phyloP scores from a whole-genome alignment of 2,113 vertebrate species.

The Fregata magnificens region DNA sequence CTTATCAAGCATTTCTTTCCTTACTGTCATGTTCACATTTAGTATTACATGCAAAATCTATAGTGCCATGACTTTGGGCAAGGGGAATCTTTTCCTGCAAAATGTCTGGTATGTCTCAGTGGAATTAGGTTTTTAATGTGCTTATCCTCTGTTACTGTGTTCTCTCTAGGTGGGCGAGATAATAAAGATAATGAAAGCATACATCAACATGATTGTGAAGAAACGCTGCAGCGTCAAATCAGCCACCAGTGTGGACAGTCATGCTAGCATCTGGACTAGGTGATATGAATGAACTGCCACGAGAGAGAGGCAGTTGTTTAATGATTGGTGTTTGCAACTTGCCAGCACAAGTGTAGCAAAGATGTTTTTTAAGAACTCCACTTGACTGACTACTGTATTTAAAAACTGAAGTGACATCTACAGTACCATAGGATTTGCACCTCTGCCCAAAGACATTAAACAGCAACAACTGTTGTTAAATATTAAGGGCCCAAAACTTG shows the following conservation, averaged over 20 bases:
- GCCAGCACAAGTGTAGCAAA: constrained; percentile 68
- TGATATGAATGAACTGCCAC: constrained; percentile 51
- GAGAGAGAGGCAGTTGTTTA: not conserved
- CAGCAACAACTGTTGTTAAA: not conserved
- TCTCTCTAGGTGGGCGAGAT: constrained; percentile 86
- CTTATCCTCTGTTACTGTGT: not conserved
- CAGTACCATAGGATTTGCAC: constrained; percentile 21
- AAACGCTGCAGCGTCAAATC: constrained; percentile 91
- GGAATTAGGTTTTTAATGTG: not conserved
- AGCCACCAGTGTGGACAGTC: constrained; percentile 77
- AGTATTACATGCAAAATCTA: not conserved
- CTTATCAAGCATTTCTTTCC: not conserved
- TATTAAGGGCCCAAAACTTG: not conserved
- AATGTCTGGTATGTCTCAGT: not conserved
- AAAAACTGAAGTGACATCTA: not conserved
- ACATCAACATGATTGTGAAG: constrained; percentile 95
- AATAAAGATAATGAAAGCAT: constrained; percentile 94
- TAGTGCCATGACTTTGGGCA: not conserved
- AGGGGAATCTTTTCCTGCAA: not conserved
- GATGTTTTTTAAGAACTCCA: constrained; percentile 34
- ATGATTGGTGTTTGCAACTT: constrained; percentile 11
- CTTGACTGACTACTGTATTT: constrained; percentile 27
- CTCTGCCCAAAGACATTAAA: constrained; percentile 33
- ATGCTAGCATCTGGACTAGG: constrained; percentile 83
- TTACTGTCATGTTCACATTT: not conserved